Base-by-base conservation (phyloP, 2,888 invertebrate genomes). In the Chloroclystis v-ata region DNA sequence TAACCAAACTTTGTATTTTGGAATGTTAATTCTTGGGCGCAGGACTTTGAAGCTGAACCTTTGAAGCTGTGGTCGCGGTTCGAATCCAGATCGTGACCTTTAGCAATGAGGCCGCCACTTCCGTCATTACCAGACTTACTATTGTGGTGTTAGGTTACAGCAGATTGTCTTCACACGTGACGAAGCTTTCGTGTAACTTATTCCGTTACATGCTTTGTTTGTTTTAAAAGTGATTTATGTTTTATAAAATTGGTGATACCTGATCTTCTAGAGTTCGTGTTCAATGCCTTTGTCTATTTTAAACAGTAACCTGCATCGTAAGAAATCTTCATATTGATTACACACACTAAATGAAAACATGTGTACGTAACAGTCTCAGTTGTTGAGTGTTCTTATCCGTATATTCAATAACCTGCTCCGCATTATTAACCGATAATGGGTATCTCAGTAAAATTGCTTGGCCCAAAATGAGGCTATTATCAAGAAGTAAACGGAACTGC, bases 1-100 rank as follows among this genome's bases (percentile, higher is more conserved):
- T 46, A 16, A 42, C 16, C 35, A 29, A 32, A 32, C 12, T 28
- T 38, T 42, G 42, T 37, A 42, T 42, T 20, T 11, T 24, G 6
- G 42, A 43, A 43, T 47, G 10, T 25, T 37, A 33, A 38, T 43
- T 29, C 25, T 12, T 28, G 43, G 26, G 43, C 39, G n/a, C 43
- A 40, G 37, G 32, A 51, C n/a, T n/a, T n/a, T n/a, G 35, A 20
- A 5, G 20, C 20, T 20, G 2, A 2, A 5, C 20, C n/a, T 46
- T 43, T 16, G n/a, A 35, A 6, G 5, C 43, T 43, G 42, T 38
- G 49, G 39, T 46, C 26, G 28, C 38, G 28, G 32, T 38, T 38
- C 39, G 49, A 56, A 55, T 57, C 57, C 56, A 55, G 55, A 61
- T 60, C 61, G 59, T 54, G 75, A 78, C 76, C 79, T 78, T 78